Percentiles rank a stretch among this genome's conserved stretches.
Evolutionary conservation across 1,140 invertebrate species (phyloP).

Genomic region (Philotrypesis tridentata): DNA sequence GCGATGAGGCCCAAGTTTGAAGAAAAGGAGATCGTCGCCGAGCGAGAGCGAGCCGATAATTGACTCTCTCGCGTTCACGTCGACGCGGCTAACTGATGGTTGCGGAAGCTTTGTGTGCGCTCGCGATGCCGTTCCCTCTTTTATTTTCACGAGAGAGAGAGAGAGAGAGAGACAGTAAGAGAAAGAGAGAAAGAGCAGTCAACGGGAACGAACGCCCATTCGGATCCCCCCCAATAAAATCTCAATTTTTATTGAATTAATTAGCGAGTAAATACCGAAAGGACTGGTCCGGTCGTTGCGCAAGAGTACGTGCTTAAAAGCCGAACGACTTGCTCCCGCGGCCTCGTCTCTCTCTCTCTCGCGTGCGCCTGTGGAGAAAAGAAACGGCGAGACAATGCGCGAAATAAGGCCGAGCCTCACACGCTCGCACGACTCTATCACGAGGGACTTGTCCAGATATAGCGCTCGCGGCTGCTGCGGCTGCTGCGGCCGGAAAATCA

Average conservation of each 20-base stretch:
- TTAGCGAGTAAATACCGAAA: neutral
- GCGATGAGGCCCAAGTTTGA: neutral
- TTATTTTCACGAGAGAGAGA: neutral
- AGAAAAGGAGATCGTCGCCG: neutral
- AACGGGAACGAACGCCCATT: neutral
- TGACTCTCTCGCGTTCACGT: neutral
- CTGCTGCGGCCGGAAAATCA: slow-evolving; percentile 7
- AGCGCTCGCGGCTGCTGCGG: no score
- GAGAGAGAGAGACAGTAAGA: no score
- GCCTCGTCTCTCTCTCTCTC: no score
- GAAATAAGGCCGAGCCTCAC: neutral
- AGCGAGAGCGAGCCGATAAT: slow-evolving; percentile 31
- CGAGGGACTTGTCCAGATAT: neutral
- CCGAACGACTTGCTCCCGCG: neutral
- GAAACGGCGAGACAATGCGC: neutral
- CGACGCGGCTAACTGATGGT: slow-evolving; percentile 6
- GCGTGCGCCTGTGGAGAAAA: neutral
- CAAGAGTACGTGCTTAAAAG: neutral
- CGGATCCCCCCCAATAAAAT: neutral
- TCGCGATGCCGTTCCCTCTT: neutral
- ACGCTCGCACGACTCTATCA: neutral
- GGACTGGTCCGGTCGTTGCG: no score
- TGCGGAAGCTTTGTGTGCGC: neutral
- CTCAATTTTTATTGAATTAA: neutral
- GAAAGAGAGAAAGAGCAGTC: no score